A percentile compares a stretch with the other conserved stretches of the same genome.
Conservation (phyloP, 2,888 invertebrate species). For the Folsomia manolachei region DNA sequence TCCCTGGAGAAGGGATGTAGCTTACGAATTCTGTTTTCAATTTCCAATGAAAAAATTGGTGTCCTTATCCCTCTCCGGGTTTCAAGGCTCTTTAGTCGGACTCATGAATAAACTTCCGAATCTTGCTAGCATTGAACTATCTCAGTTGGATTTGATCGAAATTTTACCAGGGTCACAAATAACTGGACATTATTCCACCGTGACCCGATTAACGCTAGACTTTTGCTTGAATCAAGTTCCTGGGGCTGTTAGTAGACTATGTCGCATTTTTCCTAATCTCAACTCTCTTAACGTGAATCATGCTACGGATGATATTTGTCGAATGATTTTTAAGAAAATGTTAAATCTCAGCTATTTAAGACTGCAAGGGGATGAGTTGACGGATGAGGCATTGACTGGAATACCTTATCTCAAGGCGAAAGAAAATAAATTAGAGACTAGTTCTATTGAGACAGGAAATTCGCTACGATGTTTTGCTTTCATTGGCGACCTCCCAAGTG, state of each 20-base stretch:
- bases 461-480: background rate
- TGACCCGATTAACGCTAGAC: background rate
- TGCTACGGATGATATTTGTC: conserved; percentile 8
- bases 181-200: background rate
- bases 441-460: background rate
- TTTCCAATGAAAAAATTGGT: background rate
- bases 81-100: conserved; percentile 1
- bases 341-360: background rate
- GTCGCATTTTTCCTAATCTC: conserved; percentile 13
- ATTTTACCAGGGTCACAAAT: conserved; percentile 5
- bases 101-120: conserved; percentile 9
- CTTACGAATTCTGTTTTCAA: background rate
- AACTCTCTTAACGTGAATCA: conserved; percentile 3
- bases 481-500: conserved; percentile 13
- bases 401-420: background rate
- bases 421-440: background rate
- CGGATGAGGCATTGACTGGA: conserved; percentile 17
- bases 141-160: conserved; percentile 13
- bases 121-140: conserved; percentile 1
- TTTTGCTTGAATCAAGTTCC: conserved; percentile 5
- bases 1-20: conserved; percentile 10
- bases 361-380: conserved; percentile 17
- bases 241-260: conserved; percentile 4
- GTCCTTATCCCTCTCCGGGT: conserved; percentile 7
- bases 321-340: conserved; percentile 17